These are phyloP conservation scores for Camelus dromedarius DNA, from an alignment of 2,113 vertebrate species.

Conservation along the genomic window DNA sequence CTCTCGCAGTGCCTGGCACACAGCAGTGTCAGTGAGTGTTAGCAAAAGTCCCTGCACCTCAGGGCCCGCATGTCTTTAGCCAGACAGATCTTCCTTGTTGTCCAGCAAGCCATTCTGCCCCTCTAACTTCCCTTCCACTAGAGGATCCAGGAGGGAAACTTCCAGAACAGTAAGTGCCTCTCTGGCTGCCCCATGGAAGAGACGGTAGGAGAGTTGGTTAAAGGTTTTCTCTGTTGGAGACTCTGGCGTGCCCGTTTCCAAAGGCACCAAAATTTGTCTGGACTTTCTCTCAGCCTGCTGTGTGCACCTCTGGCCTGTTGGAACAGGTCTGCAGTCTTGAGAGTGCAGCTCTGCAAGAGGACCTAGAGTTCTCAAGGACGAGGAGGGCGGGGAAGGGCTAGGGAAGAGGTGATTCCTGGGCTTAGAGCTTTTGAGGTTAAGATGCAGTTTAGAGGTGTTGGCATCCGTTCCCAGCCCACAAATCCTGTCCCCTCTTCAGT, in stretches of 20 bases:
- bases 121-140: background rate
- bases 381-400: background rate
- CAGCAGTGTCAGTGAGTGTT: rapidly evolving
- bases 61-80: background rate
- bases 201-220: background rate
- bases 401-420: background rate
- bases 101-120: background rate
- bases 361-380: background rate
- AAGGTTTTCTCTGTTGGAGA: background rate
- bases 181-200: background rate
- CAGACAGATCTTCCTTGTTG: background rate
- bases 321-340: background rate
- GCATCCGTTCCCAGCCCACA: background rate
- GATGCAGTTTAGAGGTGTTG: background rate
- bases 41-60: rapidly evolving
- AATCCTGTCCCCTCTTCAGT: background rate
- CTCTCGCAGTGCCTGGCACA: background rate
- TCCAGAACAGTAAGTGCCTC: background rate
- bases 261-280: background rate
- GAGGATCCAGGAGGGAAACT: background rate
- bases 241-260: background rate
- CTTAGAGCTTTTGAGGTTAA: background rate
- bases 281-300: background rate
- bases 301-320: background rate
- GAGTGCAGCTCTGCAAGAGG: background rate